A percentile compares a stretch with the other conserved stretches of the same genome.
These are phyloP conservation scores for Eumacrocentrus americanus DNA, from an alignment of 2,888 invertebrate species.

Conservation along the genomic window DNA sequence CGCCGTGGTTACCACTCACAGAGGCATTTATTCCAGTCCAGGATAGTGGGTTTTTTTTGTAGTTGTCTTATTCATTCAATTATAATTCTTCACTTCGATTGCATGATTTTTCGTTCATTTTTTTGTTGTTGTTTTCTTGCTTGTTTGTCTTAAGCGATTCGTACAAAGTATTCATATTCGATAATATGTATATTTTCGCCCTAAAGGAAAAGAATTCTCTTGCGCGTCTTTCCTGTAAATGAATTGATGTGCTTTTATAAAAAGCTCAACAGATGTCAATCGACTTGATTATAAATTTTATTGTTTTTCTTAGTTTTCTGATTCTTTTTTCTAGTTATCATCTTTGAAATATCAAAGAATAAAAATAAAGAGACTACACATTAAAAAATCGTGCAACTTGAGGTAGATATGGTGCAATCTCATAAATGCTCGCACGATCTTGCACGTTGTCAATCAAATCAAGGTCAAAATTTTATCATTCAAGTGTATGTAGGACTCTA, in stretches of 20 bases:
- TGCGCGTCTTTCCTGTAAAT: background rate
- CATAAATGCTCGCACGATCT: constrained; percentile 34
- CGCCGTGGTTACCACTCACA: constrained; percentile 18
- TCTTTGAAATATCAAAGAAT: constrained; percentile 21
- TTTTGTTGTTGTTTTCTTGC: constrained; percentile 18
- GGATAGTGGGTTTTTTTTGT: constrained; percentile 44
- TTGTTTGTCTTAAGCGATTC: constrained; percentile 26
- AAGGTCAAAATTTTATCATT: constrained; percentile 4
- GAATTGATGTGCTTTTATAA: background rate
- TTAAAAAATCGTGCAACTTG: constrained; percentile 37
- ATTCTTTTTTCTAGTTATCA: background rate
- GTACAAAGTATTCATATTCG: constrained; percentile 21
- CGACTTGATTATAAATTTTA: no score
- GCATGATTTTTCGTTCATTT: constrained; percentile 3
- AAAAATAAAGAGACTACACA: background rate
- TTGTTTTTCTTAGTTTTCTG: no score
- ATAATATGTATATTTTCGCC: constrained; percentile 29
- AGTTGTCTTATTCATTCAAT: constrained; percentile 39
- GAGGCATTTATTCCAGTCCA: constrained; percentile 40
- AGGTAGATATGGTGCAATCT: constrained; percentile 44
- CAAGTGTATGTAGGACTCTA: background rate
- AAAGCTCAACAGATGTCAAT: no score
- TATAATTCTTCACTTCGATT: constrained; percentile 44
- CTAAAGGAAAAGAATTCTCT: constrained; percentile 22
- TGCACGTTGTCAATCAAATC: background rate